Evolutionary conservation across 2,113 vertebrate genomes (phyloP).

Genomic region (Tonatia bakeri): DNA sequence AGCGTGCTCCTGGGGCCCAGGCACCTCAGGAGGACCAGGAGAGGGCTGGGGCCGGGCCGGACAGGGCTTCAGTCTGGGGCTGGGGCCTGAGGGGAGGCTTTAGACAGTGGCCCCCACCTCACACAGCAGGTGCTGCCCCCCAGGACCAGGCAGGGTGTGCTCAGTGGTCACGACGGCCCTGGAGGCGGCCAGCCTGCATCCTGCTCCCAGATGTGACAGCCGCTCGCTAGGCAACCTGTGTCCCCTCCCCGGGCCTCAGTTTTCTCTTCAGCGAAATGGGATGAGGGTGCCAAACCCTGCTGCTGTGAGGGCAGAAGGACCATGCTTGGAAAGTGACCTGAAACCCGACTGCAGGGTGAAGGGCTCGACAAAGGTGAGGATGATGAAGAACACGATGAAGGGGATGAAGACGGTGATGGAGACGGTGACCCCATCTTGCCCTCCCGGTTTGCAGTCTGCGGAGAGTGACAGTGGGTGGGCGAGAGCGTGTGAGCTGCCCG

Average conservation of each 20-base stretch:
- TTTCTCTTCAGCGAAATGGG: background rate
- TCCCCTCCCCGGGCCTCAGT: background rate
- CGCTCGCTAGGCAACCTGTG: accelerated
- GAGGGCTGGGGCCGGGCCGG: background rate
- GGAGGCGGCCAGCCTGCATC: accelerated
- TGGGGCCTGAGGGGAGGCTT: accelerated
- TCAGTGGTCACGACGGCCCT: accelerated
- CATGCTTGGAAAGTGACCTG: accelerated
- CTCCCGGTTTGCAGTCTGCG: too few species aligned
- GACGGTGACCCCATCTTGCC: background rate
- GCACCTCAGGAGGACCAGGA: accelerated
- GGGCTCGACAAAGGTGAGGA: accelerated
- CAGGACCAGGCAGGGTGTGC: accelerated
- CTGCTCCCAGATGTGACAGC: background rate
- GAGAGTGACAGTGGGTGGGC: background rate
- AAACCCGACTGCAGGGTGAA: accelerated
- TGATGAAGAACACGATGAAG: accelerated
- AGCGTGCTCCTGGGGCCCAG: accelerated
- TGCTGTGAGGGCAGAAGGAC: accelerated
- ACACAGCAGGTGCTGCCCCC: accelerated
- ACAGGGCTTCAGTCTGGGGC: background rate
- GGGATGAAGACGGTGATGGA: accelerated
- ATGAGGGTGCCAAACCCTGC: accelerated
- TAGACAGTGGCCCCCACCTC: background rate
- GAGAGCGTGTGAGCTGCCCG: accelerated